Conservation (phyloP, 2,888 invertebrate species). For the Nemapogon koenigi region DNA sequence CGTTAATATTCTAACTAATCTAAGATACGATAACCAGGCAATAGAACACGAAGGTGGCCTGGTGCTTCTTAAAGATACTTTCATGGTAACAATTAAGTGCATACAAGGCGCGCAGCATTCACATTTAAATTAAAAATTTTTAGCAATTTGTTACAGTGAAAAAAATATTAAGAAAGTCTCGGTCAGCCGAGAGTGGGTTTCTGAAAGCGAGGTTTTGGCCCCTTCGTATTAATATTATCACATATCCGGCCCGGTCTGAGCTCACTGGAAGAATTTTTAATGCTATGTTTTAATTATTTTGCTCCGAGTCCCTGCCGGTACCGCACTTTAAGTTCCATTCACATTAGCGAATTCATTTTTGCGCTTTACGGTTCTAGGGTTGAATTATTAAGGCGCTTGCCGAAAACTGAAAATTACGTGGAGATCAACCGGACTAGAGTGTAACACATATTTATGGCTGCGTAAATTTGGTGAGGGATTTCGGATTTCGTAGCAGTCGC, state of each 20-base stretch:
- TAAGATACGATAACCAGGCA: too few species aligned
- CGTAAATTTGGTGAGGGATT: constrained; percentile 46
- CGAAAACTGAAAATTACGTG: constrained; percentile 54
- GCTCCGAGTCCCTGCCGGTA: constrained; percentile 30
- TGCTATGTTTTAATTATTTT: constrained; percentile 63
- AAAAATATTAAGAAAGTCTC: too few species aligned
- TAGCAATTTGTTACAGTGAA: too few species aligned
- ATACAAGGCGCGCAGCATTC: too few species aligned
- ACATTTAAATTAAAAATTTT: too few species aligned
- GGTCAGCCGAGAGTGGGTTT: too few species aligned
- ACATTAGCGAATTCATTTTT: constrained; percentile 63
- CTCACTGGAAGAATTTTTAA: constrained; percentile 61
- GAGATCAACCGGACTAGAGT: constrained; percentile 37
- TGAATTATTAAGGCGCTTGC: constrained; percentile 43
- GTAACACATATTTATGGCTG: constrained; percentile 45
- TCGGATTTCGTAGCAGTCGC: constrained; percentile 28
- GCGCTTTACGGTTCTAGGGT: constrained; percentile 28
- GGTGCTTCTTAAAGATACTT: too few species aligned
- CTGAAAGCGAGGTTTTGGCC: too few species aligned
- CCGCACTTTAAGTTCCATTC: constrained; percentile 51
- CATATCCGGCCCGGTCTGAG: constrained; percentile 51
- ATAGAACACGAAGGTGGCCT: too few species aligned
- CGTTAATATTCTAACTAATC: too few species aligned
- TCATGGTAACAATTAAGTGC: too few species aligned
- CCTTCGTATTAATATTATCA: constrained; percentile 58